These are phyloP conservation scores for Charanyca ferruginea DNA, from an alignment of 2,888 invertebrate species.

Conservation along the genomic window DNA sequence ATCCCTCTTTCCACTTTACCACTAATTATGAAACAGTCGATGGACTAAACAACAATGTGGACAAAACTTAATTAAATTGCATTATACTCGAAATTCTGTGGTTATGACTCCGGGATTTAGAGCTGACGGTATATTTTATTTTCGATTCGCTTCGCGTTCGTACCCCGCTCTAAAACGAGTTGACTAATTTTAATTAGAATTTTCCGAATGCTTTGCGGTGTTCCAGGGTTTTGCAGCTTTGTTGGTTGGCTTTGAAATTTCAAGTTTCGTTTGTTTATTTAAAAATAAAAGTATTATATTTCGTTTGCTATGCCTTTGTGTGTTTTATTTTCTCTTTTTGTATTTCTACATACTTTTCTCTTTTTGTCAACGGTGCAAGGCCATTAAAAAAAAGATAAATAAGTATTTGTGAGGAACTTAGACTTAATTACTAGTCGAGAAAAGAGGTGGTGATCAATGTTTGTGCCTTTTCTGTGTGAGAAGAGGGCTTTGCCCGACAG, in stretches of 20 bases:
- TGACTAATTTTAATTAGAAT: slow-evolving; percentile 58
- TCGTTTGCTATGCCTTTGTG: slow-evolving; percentile 19
- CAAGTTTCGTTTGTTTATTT: slow-evolving; percentile 36
- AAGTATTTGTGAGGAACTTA: too few relatives aligned
- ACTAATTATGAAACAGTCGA: slow-evolving; percentile 6
- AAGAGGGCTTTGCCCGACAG: too few relatives aligned
- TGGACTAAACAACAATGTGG: slow-evolving; percentile 26
- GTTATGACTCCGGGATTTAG: slow-evolving; percentile 30
- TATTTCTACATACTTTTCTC: neutral
- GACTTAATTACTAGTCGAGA: too few relatives aligned
- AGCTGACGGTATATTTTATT: slow-evolving; percentile 36
- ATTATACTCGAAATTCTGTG: slow-evolving; percentile 41
- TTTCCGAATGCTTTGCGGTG: slow-evolving; percentile 49
- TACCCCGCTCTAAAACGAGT: slow-evolving; percentile 28
- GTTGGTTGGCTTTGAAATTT: slow-evolving; percentile 40
- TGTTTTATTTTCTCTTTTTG: slow-evolving; percentile 4
- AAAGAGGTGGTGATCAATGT: too few relatives aligned
- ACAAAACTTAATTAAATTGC: slow-evolving; percentile 48
- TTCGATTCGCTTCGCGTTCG: slow-evolving; percentile 46
- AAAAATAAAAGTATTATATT: slow-evolving; percentile 24
- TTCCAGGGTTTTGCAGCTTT: slow-evolving; percentile 38
- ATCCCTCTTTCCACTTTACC: neutral
- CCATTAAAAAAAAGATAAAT: too few relatives aligned
- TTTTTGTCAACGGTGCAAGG: too few relatives aligned
- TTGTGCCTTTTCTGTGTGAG: too few relatives aligned